Evolutionary conservation across 2,113 vertebrate species (phyloP), one percentile per base, ranked within the genome.

Genomic region (Atlantisia rogersi): DNA sequence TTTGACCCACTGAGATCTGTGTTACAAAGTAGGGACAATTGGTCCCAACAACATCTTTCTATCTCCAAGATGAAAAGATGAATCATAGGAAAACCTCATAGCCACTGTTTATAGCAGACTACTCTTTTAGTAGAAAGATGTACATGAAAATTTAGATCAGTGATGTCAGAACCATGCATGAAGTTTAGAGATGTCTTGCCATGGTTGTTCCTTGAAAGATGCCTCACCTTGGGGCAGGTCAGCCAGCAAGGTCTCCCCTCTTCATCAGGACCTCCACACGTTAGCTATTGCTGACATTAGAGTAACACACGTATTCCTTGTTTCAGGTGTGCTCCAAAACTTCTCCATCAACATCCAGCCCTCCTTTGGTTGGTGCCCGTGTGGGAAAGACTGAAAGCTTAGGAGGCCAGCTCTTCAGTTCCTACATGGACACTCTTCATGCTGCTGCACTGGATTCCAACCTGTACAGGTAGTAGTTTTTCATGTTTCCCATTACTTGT

Each of bases 331-430:
- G 25, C 35, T 48, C 11, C 50, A 50, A 37, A 64, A 77, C 6
- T 31, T 73, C 44, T 68, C 32, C 17, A 12, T 75, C 22, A 59
- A 10, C 9, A 25, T 39, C 40, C 16, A 81, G 63, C 11, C 5
- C 6, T 1, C 0, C 70, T 81, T 89, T 81, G 35, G 12, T 14
- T 73, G 12, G 37, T 28, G 2, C 3, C 1, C 44, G 1, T 15
- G 48, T 11, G 22, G 10, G 65, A 78, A 77, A 84, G 17, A 12
- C 6, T 32, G 67, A 9, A 63, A 26, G 8, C 2, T 75, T 64
- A 40, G 56, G 28, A 46, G 14, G 21, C 11, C 5, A 42, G 1
- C 24, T 86, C 26, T 11, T 5, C 16, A 28, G 0, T 5, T 70
- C 21, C 22, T 68, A 6, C 7, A 48, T 6, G 37, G 20, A 12